Percentiles rank a stretch among this genome's conserved stretches.
Conservation (phyloP, 2,888 invertebrate genomes). For the Liopterus haemorrhoidalis region DNA sequence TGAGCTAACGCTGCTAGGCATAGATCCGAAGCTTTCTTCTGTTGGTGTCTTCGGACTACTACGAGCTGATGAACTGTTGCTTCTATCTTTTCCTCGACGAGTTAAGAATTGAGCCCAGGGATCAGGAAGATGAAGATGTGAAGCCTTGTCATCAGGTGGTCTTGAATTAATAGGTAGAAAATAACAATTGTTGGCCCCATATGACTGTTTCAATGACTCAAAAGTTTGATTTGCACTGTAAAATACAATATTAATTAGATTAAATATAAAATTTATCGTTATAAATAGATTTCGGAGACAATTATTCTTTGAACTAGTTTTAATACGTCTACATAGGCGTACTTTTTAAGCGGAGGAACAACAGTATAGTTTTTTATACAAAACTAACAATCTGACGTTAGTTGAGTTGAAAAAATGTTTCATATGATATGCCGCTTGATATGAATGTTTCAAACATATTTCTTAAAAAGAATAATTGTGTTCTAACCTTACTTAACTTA, state of each 20-base stretch:
- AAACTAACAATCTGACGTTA: no score
- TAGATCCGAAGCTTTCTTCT: conserved; percentile 47
- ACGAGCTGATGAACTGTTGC: conserved; percentile 35
- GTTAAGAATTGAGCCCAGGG: conserved; percentile 79
- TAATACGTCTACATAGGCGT: no score
- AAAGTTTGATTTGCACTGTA: conserved; percentile 76
- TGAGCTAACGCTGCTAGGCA: conserved; percentile 43
- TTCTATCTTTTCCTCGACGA: conserved; percentile 43
- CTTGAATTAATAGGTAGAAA: conserved; percentile 85
- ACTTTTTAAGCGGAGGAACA: no score
- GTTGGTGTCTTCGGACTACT: conserved; percentile 54
- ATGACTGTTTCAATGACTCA: conserved; percentile 78
- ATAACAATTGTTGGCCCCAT: conserved; percentile 83
- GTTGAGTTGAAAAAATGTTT: conserved; percentile 13
- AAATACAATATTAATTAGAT: conserved; percentile 12
- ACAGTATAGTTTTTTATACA: no score
- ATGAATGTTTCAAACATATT: no score
- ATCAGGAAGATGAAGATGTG: conserved; percentile 61
- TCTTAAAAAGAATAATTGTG: no score
- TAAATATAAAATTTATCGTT: conserved; percentile 8
- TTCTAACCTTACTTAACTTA: conserved; percentile 54
- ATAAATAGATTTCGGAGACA: conserved; percentile 10
- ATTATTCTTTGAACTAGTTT: conserved; percentile 4
- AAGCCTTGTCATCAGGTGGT: conserved; percentile 49
- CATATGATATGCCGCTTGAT: conserved; percentile 16